Evolutionary conservation across 2,888 invertebrate genomes (phyloP), one percentile per base, ranked within the genome.

Genomic region (Heliconius ethilla): DNA sequence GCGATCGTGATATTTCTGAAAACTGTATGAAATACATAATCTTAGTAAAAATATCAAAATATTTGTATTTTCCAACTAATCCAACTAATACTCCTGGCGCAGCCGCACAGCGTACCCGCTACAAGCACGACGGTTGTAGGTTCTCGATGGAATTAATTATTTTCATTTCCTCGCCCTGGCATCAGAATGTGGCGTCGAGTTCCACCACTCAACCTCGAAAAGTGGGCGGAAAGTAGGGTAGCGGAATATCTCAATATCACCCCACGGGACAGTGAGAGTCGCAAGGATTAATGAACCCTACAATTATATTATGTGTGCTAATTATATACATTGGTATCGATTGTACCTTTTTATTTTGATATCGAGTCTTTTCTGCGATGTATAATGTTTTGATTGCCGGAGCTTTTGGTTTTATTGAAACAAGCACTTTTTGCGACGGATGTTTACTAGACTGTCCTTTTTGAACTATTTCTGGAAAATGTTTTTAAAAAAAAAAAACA

Each of bases 351-450:
- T 86, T 90, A 22, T 87, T 82, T 73, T 86, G 82, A 82, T 87
- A 90, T 37, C 89, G 85, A 75, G 79, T 89, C 82, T 92, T 92
- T 83, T 93, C 91, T 76, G 92, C 90, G 40, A 91, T 84, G 80
- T 89, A 93, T 72, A 94, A 79, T 45, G 91, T 92, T 86, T 91
- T 91, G 66, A 93, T 90, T 22, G 88, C 85, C 51, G 92, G 91
- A 27, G 84, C 81, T 76, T 89, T 89, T 25, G 90, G 90, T 83
- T 92, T 91, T 77, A 93, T 89, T 11, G 91, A 90, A 25, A 93
- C 90, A 1, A 92, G 82, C 45, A 93, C 88, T 85, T 88, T 89
- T 86, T 91, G 90, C 4, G 90, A 87, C 72, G 86, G 82, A 69
- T 86, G 86, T 67, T 84, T 85, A 78, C 83, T 83, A 45, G 86